Evolutionary conservation across 2,888 invertebrate species (phyloP).

Genomic region (Melinopterus prodromus): DNA sequence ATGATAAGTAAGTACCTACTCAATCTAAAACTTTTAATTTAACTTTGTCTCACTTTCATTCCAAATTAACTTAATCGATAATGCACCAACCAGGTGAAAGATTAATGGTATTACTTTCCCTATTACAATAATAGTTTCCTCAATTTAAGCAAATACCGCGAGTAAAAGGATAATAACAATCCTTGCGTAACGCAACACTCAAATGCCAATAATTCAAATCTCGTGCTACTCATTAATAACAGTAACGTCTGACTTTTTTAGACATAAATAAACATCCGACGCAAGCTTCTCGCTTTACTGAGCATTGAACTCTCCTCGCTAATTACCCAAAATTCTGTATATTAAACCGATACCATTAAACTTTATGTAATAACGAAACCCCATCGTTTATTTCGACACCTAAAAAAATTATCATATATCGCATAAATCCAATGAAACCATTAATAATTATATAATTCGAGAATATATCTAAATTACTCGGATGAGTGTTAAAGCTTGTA

Average conservation of each 20-base stretch:
- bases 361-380: neutral
- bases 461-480: neutral
- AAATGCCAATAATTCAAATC: neutral
- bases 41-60: neutral
- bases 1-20: too few species aligned
- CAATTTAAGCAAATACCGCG: neutral
- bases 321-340: too few species aligned
- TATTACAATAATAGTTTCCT: neutral
- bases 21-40: too few species aligned
- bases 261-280: neutral
- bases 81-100: neutral
- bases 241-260: neutral
- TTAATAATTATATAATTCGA: neutral
- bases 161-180: neutral
- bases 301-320: neutral
- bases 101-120: neutral
- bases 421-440: neutral
- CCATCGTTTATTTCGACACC: neutral
- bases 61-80: neutral
- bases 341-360: too few species aligned
- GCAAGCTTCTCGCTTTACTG: neutral
- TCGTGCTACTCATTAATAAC: too few species aligned
- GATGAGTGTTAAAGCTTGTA: neutral
- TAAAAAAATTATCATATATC: neutral
- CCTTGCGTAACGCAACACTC: neutral